A percentile compares a stretch with the other conserved stretches of the same genome.
phyloP scores from a whole-genome alignment of 2,113 vertebrate genomes.

The Campylorhamphus procurvoides region DNA sequence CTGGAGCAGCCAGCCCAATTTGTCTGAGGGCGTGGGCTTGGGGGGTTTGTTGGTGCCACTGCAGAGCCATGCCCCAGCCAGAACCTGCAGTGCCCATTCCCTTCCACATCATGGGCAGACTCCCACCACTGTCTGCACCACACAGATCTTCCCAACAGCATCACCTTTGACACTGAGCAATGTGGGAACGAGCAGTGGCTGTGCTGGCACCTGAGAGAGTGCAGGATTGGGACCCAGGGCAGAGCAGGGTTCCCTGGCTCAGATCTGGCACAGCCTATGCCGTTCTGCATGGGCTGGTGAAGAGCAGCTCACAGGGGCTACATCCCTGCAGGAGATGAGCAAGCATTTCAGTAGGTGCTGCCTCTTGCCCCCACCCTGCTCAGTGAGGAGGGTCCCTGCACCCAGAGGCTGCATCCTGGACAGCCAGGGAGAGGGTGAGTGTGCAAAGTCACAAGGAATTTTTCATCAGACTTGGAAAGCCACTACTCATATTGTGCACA shows the following conservation, averaged over 20 bases:
- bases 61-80: not conserved
- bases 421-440: fast-evolving
- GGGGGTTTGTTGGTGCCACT: fast-evolving
- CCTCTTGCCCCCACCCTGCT: not conserved
- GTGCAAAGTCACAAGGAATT: not conserved
- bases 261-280: not conserved
- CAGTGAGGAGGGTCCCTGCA: not conserved
- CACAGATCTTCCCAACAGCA: not conserved
- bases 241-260: not conserved
- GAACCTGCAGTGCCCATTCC: not conserved
- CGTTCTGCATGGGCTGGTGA: not conserved
- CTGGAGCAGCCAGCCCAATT: not conserved
- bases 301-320: not conserved
- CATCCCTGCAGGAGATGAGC: not conserved
- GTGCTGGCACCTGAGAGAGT: not conserved
- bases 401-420: not conserved
- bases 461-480: not conserved
- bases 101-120: fast-evolving
- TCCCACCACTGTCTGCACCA: not conserved
- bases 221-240: not conserved
- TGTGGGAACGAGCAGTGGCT: not conserved
- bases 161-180: not conserved
- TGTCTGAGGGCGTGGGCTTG: fast-evolving
- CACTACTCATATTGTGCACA: fast-evolving
- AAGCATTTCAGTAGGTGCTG: not conserved